A percentile compares a stretch with the other conserved stretches of the same genome.
Evolutionary conservation across 2,113 vertebrate species (phyloP).

Genomic region (Cololabis saira): DNA sequence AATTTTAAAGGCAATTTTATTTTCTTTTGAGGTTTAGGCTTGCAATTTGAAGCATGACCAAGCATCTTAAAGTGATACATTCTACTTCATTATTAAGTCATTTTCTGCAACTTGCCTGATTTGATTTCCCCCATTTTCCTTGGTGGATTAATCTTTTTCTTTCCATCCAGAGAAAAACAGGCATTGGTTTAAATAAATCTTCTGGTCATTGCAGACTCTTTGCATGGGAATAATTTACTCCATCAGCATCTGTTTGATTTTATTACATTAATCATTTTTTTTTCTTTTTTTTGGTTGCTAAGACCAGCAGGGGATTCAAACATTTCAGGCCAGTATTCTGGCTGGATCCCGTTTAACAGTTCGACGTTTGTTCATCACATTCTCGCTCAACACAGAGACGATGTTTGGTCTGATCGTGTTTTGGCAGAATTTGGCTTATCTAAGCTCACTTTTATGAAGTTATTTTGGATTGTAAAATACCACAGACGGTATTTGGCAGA

Average conservation of each 20-base stretch:
- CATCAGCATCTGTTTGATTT: constrained; percentile 11
- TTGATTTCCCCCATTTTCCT: constrained; percentile 9
- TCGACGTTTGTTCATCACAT: constrained; percentile 44
- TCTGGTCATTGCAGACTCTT: constrained; percentile 18
- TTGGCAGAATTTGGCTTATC: constrained; percentile 52
- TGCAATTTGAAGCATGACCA: constrained; percentile 24
- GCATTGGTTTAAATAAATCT: constrained; percentile 20
- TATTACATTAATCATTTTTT: constrained; percentile 1
- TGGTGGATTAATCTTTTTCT: constrained; percentile 29
- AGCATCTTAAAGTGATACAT: constrained; percentile 23
- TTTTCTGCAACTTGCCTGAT: constrained; percentile 22
- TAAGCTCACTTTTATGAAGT: constrained; percentile 22
- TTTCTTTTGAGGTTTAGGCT: constrained; percentile 16
- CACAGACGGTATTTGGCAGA: constrained; percentile 14
- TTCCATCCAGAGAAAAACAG: constrained; percentile 2
- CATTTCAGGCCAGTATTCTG: constrained; percentile 4
- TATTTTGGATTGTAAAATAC: constrained; percentile 16
- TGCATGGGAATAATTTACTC: background rate
- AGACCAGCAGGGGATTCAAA: background rate
- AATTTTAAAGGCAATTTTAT: constrained; percentile 2
- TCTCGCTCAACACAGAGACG: constrained; percentile 13
- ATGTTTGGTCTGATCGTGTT: constrained; percentile 44
- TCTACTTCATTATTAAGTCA: constrained; percentile 30
- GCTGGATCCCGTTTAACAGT: constrained; percentile 16
- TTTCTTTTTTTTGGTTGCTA: background rate